Base-by-base conservation (phyloP, 2,113 vertebrate genomes). In the Rousettus leschenaultii region DNA sequence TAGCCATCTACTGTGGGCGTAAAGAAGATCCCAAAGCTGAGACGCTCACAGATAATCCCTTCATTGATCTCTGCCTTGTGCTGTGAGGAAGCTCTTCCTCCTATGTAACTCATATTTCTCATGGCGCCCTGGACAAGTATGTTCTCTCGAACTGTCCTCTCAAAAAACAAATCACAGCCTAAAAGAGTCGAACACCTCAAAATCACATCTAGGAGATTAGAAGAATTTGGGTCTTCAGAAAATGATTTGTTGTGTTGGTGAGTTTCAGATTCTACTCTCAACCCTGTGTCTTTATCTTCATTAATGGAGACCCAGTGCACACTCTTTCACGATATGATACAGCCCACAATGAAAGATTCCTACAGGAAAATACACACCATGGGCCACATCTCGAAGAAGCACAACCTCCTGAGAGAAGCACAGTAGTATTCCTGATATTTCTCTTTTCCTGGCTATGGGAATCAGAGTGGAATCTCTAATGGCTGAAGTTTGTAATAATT, bases 401-500 rank as follows among this genome's bases (percentile, higher is more conserved):
- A 21, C 26, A 35, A 7, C 63, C 70, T 95, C 95, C 86, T 79
- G 96, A 94, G 68, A 74, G 78, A 86, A 75, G 40, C 63, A 57
- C 75, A 79, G 73, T 79, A 57, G 40, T 73, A 97, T 86, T 93
- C 89, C 90, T 97, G 83, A 82, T 96, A 86, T 95, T 97, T 93
- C 88, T 88, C 93, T 97, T 97, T 94, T 90, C 86, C 66, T 3
- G 1, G 92, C 35, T 91, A n/a, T 12, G 91, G 33, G 85, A 94
- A 95, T 94, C 79, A 38, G 59, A 97, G 94, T 89, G 19, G 59
- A 93, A 97, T 95, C 96, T 97, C 96, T 95, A 96, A 94, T 59
- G 91, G 92, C 91, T 96, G 83, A 97, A 94, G 97, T 98, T 95
- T 97, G 97, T 97, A 97, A 97, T 98, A 97, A 98, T 98, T 98